Evolutionary conservation across 2,888 invertebrate species (phyloP), one percentile per base, ranked within the genome.

Genomic region (Polylopha cassiicola): DNA sequence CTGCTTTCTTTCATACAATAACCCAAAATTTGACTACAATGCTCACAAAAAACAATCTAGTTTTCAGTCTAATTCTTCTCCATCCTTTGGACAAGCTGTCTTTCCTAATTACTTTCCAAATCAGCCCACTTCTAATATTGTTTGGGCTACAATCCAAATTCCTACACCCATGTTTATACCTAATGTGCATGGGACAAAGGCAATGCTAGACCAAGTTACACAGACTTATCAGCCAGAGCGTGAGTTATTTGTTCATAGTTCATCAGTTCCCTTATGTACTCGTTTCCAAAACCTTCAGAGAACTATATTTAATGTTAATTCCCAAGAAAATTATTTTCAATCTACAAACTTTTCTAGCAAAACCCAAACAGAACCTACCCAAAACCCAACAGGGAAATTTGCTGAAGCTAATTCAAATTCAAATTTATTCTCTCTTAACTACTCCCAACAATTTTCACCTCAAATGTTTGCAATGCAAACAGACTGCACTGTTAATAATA

Each of bases 21-120:
- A 7, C 22, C 23, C 33, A 13, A 21, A 29, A 3, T 39, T 27
- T 10, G 27, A 26, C 22, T 23, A 23, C 22, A 21, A 29, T 38
- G 38, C 11, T 8, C 13, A n/a, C n/a, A 4, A 42, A 27, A 36
- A 37, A 26, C 24, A 0, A 14, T 22, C 11, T 22, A 21, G 9
- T 5, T 7, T 31, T 15, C 11, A 23, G 15, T 22, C 23, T 10
- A 38, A 34, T 2, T 9, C 38, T n/a, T 4, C 29, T 2, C 57
- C 56, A 33, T 29, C 38, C 2, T 69, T 65, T 44, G 63, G 65
- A 3, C 58, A 65, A 50, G 43, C 51, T 0, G 31, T 34, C 0
- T 71, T 64, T 27, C 59, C 63, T 0, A 61, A 51, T 17, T 58
- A 61, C 17, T 24, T 57, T 1, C 29, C 50, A 16, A 43, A 46